Evolutionary conservation across 2,888 invertebrate species (phyloP).

Genomic region (Malacosoma neustria): DNA sequence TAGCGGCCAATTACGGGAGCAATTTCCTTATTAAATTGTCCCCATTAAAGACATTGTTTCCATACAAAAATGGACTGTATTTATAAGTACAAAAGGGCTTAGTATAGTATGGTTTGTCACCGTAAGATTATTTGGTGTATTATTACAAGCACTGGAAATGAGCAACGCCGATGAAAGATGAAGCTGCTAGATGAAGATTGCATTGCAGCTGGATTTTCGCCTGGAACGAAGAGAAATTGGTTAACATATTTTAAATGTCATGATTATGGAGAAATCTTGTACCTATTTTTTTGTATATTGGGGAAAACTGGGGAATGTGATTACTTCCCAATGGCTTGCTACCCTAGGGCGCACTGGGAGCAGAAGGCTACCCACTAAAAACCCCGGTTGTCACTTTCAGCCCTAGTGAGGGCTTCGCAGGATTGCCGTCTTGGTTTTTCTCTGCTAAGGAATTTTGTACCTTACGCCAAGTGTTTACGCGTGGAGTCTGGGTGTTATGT

Average conservation of each 20-base stretch:
- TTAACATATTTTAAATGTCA: conserved; percentile 1
- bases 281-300: no score
- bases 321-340: no score
- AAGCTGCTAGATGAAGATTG: conserved; percentile 76
- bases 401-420: no score
- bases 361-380: no score
- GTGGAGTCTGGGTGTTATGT: no score
- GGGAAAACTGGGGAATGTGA: no score
- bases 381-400: no score
- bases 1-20: not conserved
- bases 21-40: not conserved
- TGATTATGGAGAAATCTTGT: no score
- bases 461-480: no score
- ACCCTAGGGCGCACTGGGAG: no score
- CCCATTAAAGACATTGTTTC: conserved; percentile 11
- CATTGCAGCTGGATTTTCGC: conserved; percentile 89
- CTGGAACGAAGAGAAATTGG: conserved; percentile 53
- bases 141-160: conserved; percentile 32
- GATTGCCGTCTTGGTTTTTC: no score
- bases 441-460: no score
- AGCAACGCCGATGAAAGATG: conserved; percentile 29
- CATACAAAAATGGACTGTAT: conserved; percentile 26
- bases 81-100: conserved; percentile 3
- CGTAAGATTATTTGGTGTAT: conserved; percentile 39
- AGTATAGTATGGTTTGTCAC: conserved; percentile 43